Percentiles rank a stretch among this genome's conserved stretches.
These are phyloP conservation scores for Semicossyphus pulcher DNA, from an alignment of 2,113 vertebrate species.

Conservation along the genomic window DNA sequence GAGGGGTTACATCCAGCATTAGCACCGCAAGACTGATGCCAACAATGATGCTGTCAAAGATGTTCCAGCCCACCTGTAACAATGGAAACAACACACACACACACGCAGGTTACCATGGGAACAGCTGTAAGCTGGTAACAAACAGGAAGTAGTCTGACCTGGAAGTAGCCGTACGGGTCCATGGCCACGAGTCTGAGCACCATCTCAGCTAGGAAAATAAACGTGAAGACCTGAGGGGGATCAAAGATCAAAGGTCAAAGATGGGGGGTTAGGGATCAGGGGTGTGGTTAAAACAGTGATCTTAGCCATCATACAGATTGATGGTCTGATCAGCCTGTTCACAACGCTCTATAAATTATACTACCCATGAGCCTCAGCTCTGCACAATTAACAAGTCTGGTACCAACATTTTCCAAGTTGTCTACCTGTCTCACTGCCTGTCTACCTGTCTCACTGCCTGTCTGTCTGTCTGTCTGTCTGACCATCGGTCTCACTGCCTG, in stretches of 20 bases:
- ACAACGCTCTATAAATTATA: no score
- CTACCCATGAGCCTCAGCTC: no score
- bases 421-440: no score
- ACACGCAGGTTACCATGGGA: neutral
- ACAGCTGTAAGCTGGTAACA: neutral
- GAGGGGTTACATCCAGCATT: conserved; percentile 73
- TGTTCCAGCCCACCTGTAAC: conserved; percentile 90
- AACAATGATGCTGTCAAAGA: conserved; percentile 91
- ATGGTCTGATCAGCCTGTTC: no score
- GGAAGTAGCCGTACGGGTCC: conserved; percentile 90
- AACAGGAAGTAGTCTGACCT: conserved; percentile 44
- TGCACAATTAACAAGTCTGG: no score
- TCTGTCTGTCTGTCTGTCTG: no score
- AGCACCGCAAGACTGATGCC: conserved; percentile 88
- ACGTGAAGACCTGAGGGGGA: conserved; percentile 86
- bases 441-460: no score
- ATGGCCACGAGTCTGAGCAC: conserved; percentile 90
- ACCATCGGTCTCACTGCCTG: no score
- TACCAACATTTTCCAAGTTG: no score
- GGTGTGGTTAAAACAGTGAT: no score
- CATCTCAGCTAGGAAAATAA: conserved; percentile 91
- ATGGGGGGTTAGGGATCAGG: neutral
- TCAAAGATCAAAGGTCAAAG: conserved; percentile 16
- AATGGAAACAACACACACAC: neutral
- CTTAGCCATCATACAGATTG: no score